Evolutionary conservation across 2,113 vertebrate genomes (phyloP).

Genomic region (Petromus typicus): DNA sequence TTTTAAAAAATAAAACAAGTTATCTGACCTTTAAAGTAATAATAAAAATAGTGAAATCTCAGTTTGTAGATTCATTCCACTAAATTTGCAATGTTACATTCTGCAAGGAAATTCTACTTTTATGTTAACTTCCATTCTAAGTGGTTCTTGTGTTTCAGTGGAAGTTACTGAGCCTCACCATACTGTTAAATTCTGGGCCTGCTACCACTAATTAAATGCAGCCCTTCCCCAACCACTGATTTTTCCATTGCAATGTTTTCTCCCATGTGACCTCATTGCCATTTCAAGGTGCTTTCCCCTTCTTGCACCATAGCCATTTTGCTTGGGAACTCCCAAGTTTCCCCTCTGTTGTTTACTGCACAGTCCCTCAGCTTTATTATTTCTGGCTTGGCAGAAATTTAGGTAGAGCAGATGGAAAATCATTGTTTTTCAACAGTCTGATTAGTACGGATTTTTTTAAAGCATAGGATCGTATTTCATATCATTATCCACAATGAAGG

Average conservation of each 20-base stretch:
- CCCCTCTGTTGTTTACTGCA: neutral
- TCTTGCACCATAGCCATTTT: neutral
- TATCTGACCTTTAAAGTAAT: neutral
- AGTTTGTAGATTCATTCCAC: neutral
- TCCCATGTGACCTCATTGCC: neutral
- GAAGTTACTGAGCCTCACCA: neutral
- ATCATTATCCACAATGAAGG: neutral
- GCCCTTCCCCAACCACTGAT: neutral
- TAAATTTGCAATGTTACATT: conserved; percentile 21
- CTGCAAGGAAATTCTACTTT: neutral
- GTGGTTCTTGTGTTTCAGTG: neutral
- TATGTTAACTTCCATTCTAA: neutral
- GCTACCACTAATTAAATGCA: neutral
- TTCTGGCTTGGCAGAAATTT: neutral
- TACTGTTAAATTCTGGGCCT: neutral
- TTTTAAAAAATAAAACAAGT: neutral
- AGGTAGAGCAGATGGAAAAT: neutral
- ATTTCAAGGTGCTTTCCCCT: neutral
- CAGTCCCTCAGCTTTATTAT: neutral
- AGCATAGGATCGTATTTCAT: conserved; percentile 7
- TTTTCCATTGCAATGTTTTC: neutral
- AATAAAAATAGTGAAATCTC: neutral
- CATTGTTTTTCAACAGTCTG: neutral
- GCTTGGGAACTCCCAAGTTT: neutral
- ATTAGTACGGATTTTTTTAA: conserved; percentile 3